These are phyloP conservation scores for Parapristionchus giblindavisi DNA, from an alignment of 2,888 invertebrate genomes.

Conservation along the genomic window DNA sequence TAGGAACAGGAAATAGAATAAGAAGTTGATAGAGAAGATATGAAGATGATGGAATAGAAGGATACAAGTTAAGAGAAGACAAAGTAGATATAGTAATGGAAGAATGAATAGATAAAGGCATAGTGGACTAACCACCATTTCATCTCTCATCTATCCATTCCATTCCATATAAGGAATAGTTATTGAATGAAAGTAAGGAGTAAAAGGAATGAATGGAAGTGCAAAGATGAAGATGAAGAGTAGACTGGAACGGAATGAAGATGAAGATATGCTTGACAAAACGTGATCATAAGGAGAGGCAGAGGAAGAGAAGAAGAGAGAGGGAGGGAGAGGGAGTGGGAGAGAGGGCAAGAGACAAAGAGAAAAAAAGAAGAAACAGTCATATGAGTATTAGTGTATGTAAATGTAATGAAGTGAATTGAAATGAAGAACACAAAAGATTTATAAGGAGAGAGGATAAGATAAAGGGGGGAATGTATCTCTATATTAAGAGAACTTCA, in stretches of 20 bases:
- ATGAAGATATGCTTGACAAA: constrained; percentile 24
- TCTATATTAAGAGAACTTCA: neutral
- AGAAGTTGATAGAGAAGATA: too few relatives aligned
- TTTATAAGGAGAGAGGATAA: neutral
- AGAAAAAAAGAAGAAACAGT: constrained; percentile 8
- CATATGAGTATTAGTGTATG: constrained; percentile 1
- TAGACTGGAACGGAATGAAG: constrained; percentile 15
- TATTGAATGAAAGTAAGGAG: too few relatives aligned
- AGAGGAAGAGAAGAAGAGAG: constrained; percentile 28
- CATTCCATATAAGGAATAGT: too few relatives aligned
- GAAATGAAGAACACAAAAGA: constrained; percentile 22
- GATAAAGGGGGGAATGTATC: constrained; percentile 8
- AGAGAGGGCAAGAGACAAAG: constrained; percentile 22
- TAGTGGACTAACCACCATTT: too few relatives aligned
- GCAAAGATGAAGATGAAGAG: neutral
- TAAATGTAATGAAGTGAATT: constrained; percentile 24
- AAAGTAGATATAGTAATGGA: too few relatives aligned
- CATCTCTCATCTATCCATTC: too few relatives aligned
- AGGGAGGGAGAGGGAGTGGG: constrained; percentile 28
- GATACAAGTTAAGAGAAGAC: too few relatives aligned
- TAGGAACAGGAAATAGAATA: too few relatives aligned
- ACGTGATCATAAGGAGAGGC: constrained; percentile 30
- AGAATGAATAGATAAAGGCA: too few relatives aligned
- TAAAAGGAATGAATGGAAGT: neutral
- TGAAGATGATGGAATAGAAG: too few relatives aligned